Percentiles rank a stretch among this genome's conserved stretches.
phyloP scores from a whole-genome alignment of 1,140 invertebrate species.

The Drosophila pachea region DNA sequence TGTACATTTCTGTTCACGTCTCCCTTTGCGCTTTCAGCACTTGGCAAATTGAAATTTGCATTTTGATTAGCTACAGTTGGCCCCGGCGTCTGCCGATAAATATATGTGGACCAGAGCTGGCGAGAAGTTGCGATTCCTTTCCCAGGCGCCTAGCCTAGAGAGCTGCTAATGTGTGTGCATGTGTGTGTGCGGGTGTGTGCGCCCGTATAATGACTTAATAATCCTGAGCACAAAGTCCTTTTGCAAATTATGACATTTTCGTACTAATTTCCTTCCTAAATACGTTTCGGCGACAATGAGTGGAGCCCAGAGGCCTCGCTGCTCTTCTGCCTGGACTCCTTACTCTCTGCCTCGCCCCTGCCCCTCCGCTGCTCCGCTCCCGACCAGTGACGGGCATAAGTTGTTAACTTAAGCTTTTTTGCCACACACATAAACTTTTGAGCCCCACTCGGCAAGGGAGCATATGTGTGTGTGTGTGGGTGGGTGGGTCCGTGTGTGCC shows the following conservation, averaged over 20 bases:
- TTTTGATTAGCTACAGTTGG: constrained; percentile 62
- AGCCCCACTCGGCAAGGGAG: background rate
- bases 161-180: constrained; percentile 42
- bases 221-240: constrained; percentile 64
- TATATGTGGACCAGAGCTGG: constrained; percentile 15
- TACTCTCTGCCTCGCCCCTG: background rate
- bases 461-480: constrained; percentile 1
- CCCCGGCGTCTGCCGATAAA: constrained; percentile 14
- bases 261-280: constrained; percentile 76
- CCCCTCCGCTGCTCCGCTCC: too few relatives aligned
- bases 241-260: constrained; percentile 76
- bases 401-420: constrained; percentile 72
- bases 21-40: constrained; percentile 31
- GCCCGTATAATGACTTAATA: constrained; percentile 67
- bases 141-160: too few relatives aligned
- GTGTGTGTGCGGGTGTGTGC: constrained; percentile 17
- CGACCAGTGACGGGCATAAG: constrained; percentile 53
- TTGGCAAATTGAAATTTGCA: constrained; percentile 74
- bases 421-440: constrained; percentile 40
- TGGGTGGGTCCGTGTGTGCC: constrained; percentile 15
- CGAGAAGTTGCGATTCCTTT: too few relatives aligned
- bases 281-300: constrained; percentile 60
- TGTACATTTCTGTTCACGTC: background rate
- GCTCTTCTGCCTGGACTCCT: too few relatives aligned
- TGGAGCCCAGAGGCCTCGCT: constrained; percentile 3